Conservation (phyloP, 2,888 invertebrate genomes). For the Acrocyrtus sp. region DNA sequence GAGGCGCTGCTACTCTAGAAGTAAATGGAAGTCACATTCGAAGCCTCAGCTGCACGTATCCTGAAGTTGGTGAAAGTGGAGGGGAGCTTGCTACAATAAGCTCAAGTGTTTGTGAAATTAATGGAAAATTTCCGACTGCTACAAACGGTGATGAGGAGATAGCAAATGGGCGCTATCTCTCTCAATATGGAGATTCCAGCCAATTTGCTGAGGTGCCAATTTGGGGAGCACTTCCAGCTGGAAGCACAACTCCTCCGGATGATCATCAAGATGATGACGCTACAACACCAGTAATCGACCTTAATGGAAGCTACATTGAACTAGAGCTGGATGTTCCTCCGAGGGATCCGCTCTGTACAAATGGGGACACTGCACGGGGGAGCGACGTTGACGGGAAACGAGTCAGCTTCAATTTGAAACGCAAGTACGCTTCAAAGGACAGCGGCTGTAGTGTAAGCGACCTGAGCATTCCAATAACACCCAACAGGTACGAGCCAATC, state of each 20-base stretch:
- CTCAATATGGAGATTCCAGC: no score
- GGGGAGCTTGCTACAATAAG: constrained; percentile 60
- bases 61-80: constrained; percentile 49
- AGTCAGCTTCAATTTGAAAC: constrained; percentile 60
- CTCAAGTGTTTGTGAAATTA: constrained; percentile 38
- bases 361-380: constrained; percentile 4
- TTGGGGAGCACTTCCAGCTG: constrained; percentile 35
- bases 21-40: constrained; percentile 51
- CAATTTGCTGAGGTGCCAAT: no score
- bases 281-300: constrained; percentile 35
- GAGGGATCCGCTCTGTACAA: not conserved
- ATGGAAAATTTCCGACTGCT: constrained; percentile 27
- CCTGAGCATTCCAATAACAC: constrained; percentile 51
- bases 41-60: constrained; percentile 62
- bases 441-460: constrained; percentile 58
- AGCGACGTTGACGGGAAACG: constrained; percentile 51
- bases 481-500: constrained; percentile 57
- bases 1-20: constrained; percentile 3
- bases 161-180: no score
- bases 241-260: constrained; percentile 28
- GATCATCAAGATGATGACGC: constrained; percentile 19
- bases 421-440: constrained; percentile 58
- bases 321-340: constrained; percentile 14
- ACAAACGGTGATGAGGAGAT: constrained; percentile 21
- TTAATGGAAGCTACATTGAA: constrained; percentile 37